Evolutionary conservation across 1,140 invertebrate genomes (phyloP).

Genomic region (Magallana ariakensis): DNA sequence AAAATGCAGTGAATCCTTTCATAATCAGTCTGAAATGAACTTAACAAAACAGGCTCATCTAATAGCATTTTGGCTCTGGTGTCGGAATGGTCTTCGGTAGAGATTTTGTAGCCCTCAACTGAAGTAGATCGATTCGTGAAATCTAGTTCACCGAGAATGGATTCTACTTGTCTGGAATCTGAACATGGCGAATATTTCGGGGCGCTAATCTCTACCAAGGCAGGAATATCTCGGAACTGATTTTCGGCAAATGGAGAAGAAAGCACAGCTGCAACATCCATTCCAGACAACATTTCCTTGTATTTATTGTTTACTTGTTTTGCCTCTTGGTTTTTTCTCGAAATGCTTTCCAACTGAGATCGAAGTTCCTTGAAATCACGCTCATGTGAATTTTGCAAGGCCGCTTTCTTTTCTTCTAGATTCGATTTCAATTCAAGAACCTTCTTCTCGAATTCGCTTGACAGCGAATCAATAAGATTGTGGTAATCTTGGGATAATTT

Average conservation of each 20-base stretch:
- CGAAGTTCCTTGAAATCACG: neutral
- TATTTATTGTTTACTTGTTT: neutral
- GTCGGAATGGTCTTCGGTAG: neutral
- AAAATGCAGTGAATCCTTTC: neutral
- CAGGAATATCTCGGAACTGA: slow-evolving; percentile 2
- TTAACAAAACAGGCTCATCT: neutral
- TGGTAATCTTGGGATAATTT: neutral
- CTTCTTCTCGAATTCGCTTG: neutral
- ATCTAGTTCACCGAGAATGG: neutral
- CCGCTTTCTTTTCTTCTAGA: neutral
- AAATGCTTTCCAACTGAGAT: neutral
- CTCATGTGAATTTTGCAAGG: neutral
- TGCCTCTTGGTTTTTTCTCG: neutral
- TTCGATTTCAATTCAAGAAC: neutral
- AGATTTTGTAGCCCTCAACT: neutral
- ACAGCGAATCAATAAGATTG: neutral
- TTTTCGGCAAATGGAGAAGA: neutral
- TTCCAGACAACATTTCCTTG: neutral
- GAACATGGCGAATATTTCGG: neutral
- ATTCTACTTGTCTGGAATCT: neutral
- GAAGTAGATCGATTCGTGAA: neutral
- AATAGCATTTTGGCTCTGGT: neutral
- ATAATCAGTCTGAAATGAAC: neutral
- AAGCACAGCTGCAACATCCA: neutral
- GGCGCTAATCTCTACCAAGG: neutral